Base-by-base conservation (phyloP, 2,113 vertebrate species). In the Etia nguti region DNA sequence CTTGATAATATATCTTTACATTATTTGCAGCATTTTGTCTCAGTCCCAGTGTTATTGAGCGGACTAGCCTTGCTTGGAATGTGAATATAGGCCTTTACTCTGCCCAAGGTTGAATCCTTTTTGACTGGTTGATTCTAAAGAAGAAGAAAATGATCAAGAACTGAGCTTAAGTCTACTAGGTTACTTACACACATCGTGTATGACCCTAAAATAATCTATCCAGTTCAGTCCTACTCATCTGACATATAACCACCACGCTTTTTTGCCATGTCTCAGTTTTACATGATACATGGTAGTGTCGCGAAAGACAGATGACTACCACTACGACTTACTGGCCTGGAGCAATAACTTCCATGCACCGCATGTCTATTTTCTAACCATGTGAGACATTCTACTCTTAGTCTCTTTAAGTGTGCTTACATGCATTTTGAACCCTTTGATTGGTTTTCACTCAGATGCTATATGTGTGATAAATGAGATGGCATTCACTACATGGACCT, bases 251-350 rank as follows among this genome's bases (percentile, higher is more conserved):
- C 57, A 46, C 10, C 38, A 8, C 56, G 54, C 55, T 81, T 86
- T 59, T 93, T 92, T 90, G 92, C 59, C 60, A 12, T 80, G 85
- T 77, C 90, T 90, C 86, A 62, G 85, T 91, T 94, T 93, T 93
- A 79, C 83, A 83, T 50, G 86, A 73, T 90, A 88, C 82, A 90
- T 79, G 92, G 94, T 93, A 93, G 88, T 93, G 93, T 94, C 92
- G 88, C 31, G 24, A 81, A 88, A 94, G 95, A 95, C 90, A 56
- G 91, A 95, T 95, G 93, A 93, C 90, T 55, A 55, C 57, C 77
- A 81, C 85, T 80, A 50, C 73, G 88, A 93, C 92, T 91, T 52
- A 57, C 83, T 80, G 84, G 90, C 91, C 91, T 79, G 81, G 80
- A 77, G 88, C 91, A 92, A 91, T 95, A 88, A 93, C 92, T 93